Evolutionary conservation across 2,113 vertebrate species (phyloP).

Genomic region (Corythoichthys intestinalis): DNA sequence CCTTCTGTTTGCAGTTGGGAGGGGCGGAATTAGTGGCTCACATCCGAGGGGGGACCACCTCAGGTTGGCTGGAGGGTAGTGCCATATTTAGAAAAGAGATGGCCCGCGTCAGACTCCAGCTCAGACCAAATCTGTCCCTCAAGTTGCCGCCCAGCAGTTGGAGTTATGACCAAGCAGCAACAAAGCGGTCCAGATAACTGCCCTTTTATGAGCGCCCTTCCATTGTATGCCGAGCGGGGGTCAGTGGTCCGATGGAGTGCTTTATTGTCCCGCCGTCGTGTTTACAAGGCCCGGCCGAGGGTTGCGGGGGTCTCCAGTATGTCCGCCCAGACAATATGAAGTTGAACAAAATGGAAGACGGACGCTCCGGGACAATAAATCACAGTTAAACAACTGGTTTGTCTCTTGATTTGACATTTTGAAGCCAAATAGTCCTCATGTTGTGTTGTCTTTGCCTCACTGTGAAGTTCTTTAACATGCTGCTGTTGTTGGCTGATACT

Average conservation of each 20-base stretch:
- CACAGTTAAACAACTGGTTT: not conserved
- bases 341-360: conserved; percentile 55
- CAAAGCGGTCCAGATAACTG: conserved; percentile 74
- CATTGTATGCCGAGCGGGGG: conserved; percentile 76
- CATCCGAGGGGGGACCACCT: conserved; percentile 45
- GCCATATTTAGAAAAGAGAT: conserved; percentile 30
- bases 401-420: not conserved
- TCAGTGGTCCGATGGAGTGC: conserved; percentile 74
- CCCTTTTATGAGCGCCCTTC: conserved; percentile 77
- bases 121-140: not conserved
- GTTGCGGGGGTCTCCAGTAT: conserved; percentile 52
- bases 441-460: not conserved
- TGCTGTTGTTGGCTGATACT: not conserved
- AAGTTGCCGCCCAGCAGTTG: conserved; percentile 35
- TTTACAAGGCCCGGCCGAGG: conserved; percentile 70
- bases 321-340: conserved; percentile 57
- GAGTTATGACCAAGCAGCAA: conserved; percentile 46
- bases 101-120: conserved; percentile 46
- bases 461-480: not conserved
- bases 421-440: not conserved
- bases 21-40: not conserved
- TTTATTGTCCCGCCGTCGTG: conserved; percentile 75
- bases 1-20: conserved; percentile 13
- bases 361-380: conserved; percentile 16
- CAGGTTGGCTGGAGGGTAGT: conserved; percentile 37